Evolutionary conservation across 2,888 invertebrate species (phyloP).

Genomic region (Lasioglossum calceatum): DNA sequence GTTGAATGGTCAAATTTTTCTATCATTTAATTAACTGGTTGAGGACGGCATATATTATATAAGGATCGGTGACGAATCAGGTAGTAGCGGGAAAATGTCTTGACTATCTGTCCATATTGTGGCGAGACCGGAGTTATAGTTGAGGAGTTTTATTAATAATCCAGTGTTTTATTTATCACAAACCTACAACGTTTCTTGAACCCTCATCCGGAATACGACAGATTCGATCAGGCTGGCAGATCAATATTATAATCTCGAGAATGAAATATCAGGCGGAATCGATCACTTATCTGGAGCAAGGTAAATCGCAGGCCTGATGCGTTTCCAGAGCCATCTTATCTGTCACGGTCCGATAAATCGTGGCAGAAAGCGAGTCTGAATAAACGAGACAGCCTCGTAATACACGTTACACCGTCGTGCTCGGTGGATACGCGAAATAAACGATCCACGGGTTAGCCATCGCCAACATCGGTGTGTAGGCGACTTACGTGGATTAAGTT

Average conservation of each 20-base stretch:
- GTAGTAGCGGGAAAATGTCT: too few species aligned
- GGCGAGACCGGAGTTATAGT: too few species aligned
- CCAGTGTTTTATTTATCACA: too few species aligned
- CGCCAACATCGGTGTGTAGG: conserved; percentile 67
- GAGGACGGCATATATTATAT: too few species aligned
- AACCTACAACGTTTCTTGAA: too few species aligned
- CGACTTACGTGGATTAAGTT: conserved; percentile 75
- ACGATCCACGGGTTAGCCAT: conserved; percentile 67
- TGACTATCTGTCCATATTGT: too few species aligned
- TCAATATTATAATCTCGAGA: conserved; percentile 10
- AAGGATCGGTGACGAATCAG: too few species aligned
- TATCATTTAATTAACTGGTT: too few species aligned
- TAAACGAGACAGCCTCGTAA: conserved; percentile 68
- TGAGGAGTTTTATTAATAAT: too few species aligned
- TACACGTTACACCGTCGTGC: conserved; percentile 57
- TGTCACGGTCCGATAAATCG: conserved; percentile 62
- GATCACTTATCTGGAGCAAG: conserved; percentile 32
- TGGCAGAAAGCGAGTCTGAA: conserved; percentile 63
- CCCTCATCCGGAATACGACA: too few species aligned
- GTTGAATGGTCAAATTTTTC: too few species aligned
- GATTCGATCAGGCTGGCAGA: not conserved
- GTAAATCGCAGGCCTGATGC: conserved; percentile 52
- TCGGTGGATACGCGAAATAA: conserved; percentile 71
- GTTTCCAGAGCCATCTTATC: conserved; percentile 60
- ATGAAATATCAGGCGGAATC: not conserved